These are phyloP conservation scores for Brachycybe producta DNA, from an alignment of 2,888 invertebrate species.

Conservation along the genomic window DNA sequence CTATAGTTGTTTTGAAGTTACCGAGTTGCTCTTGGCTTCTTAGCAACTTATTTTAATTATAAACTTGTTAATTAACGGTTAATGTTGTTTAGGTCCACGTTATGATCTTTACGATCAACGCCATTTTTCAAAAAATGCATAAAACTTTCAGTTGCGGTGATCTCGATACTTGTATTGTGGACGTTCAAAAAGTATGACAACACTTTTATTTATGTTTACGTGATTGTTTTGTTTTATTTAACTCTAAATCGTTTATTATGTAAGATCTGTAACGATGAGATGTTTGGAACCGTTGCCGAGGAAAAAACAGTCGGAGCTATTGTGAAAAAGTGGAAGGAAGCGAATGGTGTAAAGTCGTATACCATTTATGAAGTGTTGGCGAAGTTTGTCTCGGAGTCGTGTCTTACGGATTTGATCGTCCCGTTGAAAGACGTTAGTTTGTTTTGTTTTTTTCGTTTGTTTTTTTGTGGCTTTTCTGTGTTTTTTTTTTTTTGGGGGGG, in stretches of 20 bases:
- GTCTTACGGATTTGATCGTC: slow-evolving; percentile 58
- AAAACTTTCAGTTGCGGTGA: slow-evolving; percentile 57
- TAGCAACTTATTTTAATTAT: too few species aligned
- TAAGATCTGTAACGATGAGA: slow-evolving; percentile 65
- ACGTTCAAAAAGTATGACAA: slow-evolving; percentile 49
- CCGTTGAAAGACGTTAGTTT: slow-evolving; percentile 60
- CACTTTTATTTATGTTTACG: slow-evolving; percentile 10
- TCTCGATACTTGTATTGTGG: slow-evolving; percentile 61
- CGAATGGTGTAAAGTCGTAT: slow-evolving; percentile 58
- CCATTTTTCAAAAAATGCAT: slow-evolving; percentile 58
- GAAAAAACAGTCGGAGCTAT: slow-evolving; percentile 85
- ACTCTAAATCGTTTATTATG: slow-evolving; percentile 12
- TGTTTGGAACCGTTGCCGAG: slow-evolving; percentile 74
- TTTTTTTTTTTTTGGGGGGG: too few species aligned
- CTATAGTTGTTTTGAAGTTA: too few species aligned
- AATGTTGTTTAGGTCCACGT: slow-evolving; percentile 55
- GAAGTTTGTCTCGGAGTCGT: slow-evolving; percentile 59
- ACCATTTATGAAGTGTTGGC: slow-evolving; percentile 71
- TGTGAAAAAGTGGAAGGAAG: slow-evolving; percentile 49
- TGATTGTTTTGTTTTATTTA: neutral
- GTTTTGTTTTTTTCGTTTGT: slow-evolving; percentile 12
- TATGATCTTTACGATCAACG: slow-evolving; percentile 72
- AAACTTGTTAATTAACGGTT: slow-evolving; percentile 6
- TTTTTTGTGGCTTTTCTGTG: too few species aligned
- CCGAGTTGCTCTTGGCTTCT: too few species aligned